Conservation (phyloP, 2,797 vertebrate species). For the Onychomys leucogaster region DNA sequence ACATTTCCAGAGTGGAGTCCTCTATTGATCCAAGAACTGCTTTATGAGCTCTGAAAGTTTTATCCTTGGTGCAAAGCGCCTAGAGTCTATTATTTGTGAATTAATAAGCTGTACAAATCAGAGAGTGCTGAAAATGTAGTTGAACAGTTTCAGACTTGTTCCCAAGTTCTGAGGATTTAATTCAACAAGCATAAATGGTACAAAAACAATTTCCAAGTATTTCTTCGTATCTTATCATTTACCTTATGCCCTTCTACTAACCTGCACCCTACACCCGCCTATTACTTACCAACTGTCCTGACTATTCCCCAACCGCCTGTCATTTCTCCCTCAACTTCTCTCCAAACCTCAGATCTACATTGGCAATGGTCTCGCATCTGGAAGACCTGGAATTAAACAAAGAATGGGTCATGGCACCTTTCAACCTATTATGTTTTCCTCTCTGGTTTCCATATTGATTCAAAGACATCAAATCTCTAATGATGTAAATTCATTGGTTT, state of each 20-base stretch:
- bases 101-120: constrained; percentile 64
- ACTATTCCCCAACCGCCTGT: neutral
- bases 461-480: rapidly evolving
- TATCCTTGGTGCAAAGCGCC: constrained; percentile 25
- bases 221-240: neutral
- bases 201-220: neutral
- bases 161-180: constrained; percentile 21
- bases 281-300: neutral
- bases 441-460: neutral
- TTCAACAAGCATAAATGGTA: neutral
- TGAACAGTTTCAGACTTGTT: neutral
- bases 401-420: neutral
- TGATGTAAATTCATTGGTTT: neutral
- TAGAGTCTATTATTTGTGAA: constrained; percentile 65
- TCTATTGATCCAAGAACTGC: constrained; percentile 77
- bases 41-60: constrained; percentile 72
- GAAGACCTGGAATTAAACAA: neutral
- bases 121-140: neutral
- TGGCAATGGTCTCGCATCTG: neutral
- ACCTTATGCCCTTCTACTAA: neutral
- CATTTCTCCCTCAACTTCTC: neutral
- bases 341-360: neutral
- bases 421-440: neutral
- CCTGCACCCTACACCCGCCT: rapidly evolving
- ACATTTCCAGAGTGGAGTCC: constrained; percentile 50